Evolutionary conservation across 2,797 vertebrate species (phyloP), one percentile per base, ranked within the genome.

Genomic region (Mastacembelus armatus): DNA sequence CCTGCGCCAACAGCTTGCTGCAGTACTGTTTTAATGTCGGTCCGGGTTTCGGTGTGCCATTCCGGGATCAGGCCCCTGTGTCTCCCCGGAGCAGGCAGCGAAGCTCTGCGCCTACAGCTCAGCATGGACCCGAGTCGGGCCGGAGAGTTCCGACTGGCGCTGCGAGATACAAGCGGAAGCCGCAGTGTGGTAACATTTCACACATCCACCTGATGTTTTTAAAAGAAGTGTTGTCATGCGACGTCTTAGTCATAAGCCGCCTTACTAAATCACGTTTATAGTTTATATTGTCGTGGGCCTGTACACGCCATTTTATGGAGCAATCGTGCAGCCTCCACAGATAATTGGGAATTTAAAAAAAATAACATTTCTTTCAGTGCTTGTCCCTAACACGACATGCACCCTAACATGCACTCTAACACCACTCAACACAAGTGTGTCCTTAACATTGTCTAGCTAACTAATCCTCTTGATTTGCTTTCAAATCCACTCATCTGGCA

Each of bases 71-170:
- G 89, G 26, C 88, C 93, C 2, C 78, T 93, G 26, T 89, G 84
- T 26, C 85, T 88, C 52, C 91, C 93, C 29, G 84, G 88, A 21
- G 85, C 88, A 1, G 91, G 89, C 9, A 90, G 92, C 56, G 91
- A 93, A 44, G 85, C 93, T 49, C 87, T 95, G 44, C 95, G 93
- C 4, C 91, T 98, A 6, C 96, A 97, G 88, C 93, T 97, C 58
- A 95, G 93, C 78, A 94, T 95, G 90, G 92, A 94, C 76, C 88
- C 94, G n/a, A 91, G 86, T 78, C 89, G 92, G 58, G 89, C 93
- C 47, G 95, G 95, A 78, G 93, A 94, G 83, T 95, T 96, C 90
- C 90, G 94, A 21, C 92, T 96, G 73, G 90, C 92, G 21, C 83
- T 95, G 67, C 79, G 94, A 64, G 91, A 93, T 44, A 88, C 87